Evolutionary conservation across 2,888 invertebrate species (phyloP).

Genomic region (Notocelia uddmanniana): DNA sequence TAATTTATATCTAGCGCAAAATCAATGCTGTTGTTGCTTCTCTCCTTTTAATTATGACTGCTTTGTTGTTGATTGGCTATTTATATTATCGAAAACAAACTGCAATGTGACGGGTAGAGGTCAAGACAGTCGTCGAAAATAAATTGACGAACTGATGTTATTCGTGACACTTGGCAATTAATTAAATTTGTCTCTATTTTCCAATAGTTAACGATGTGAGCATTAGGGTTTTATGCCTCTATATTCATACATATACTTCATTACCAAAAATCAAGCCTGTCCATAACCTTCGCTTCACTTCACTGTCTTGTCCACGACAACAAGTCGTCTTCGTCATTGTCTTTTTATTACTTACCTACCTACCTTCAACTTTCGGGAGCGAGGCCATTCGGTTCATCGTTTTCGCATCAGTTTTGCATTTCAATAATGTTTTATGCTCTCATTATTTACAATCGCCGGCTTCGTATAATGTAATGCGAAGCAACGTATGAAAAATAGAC

Average conservation of each 20-base stretch:
- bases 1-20: constrained; percentile 71
- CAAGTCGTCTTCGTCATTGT: too few relatives aligned
- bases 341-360: too few relatives aligned
- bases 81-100: constrained; percentile 34
- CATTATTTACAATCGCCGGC: not conserved
- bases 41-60: constrained; percentile 47
- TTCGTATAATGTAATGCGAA: not conserved
- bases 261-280: too few relatives aligned
- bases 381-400: not conserved
- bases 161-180: too few relatives aligned
- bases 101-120: constrained; percentile 12
- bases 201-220: not conserved
- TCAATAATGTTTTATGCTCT: not conserved
- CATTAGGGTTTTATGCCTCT: too few relatives aligned
- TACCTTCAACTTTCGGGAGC: not conserved
- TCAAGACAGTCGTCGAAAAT: constrained; percentile 12
- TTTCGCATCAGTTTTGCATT: not conserved
- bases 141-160: constrained; percentile 29
- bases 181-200: not conserved
- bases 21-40: constrained; percentile 43
- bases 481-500: not conserved
- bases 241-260: too few relatives aligned
- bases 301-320: too few relatives aligned
- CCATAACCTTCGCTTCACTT: too few relatives aligned
- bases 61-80: constrained; percentile 41